phyloP scores from a whole-genome alignment of 92 coral and sea anemone genomes.

The Porites cylindrica region DNA sequence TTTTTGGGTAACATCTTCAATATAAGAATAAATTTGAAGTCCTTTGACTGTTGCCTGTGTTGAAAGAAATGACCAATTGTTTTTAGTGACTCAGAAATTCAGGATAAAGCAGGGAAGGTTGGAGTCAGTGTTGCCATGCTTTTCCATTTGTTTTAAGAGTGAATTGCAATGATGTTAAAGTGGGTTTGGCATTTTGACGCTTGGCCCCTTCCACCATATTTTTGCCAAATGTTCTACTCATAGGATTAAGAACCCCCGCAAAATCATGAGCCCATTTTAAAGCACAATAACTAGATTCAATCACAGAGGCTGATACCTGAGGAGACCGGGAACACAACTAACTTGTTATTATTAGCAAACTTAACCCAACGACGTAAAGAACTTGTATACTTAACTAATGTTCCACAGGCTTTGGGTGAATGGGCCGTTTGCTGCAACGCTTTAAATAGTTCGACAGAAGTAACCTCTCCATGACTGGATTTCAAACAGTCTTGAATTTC shows the following conservation, averaged over 20 bases:
- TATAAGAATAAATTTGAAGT: too few relatives aligned
- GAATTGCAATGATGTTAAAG: too few relatives aligned
- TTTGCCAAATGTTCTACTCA: not conserved
- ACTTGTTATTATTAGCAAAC: not conserved
- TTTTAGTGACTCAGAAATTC: too few relatives aligned
- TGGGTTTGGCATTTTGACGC: too few relatives aligned
- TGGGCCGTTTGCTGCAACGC: slow-evolving; percentile 39
- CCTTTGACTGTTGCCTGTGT: too few relatives aligned
- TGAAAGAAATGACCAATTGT: too few relatives aligned
- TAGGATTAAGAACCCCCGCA: slow-evolving; percentile 34
- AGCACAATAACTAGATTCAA: slow-evolving; percentile 28
- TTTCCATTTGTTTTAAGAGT: too few relatives aligned
- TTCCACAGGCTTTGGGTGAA: slow-evolving; percentile 58
- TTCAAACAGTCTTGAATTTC: slow-evolving; percentile 47
- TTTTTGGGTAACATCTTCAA: too few relatives aligned
- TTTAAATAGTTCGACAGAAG: slow-evolving; percentile 27
- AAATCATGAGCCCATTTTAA: slow-evolving; percentile 55
- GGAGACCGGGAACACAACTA: slow-evolving; percentile 7
- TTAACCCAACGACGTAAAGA: slow-evolving; percentile 48
- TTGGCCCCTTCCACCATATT: too few relatives aligned
- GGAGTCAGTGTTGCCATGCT: too few relatives aligned
- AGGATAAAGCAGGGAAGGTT: too few relatives aligned
- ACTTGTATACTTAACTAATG: slow-evolving; percentile 34
- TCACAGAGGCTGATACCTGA: slow-evolving; percentile 30
- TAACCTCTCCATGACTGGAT: not conserved